Conservation (phyloP, 2,888 invertebrate species). For the Drosophila rubida region DNA sequence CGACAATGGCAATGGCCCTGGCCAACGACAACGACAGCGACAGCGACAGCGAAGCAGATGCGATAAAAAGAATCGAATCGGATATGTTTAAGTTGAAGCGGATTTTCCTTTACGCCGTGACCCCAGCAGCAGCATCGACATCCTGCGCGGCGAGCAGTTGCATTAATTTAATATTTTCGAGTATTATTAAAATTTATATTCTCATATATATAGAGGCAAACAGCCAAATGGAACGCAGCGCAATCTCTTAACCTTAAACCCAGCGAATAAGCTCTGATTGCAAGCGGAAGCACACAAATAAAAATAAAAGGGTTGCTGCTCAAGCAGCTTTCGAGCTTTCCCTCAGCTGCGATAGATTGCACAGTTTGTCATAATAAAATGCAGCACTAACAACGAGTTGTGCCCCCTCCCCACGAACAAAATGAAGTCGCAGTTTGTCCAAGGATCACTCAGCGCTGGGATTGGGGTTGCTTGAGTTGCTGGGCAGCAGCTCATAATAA, state of each 20-base stretch:
- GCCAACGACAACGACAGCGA: background rate
- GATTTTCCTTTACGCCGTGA: constrained; percentile 44
- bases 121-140: background rate
- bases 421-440: background rate
- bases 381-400: background rate
- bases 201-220: background rate
- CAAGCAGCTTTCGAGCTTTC: constrained; percentile 2
- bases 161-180: constrained; percentile 29
- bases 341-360: background rate
- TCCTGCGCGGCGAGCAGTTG: constrained; percentile 18
- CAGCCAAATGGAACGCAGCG: background rate
- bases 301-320: constrained; percentile 1
- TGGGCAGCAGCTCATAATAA: background rate
- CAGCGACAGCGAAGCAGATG: constrained; percentile 31
- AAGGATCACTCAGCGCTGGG: background rate
- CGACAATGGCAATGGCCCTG: too few relatives aligned
- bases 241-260: constrained; percentile 12
- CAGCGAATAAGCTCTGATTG: constrained; percentile 13
- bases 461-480: background rate
- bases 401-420: background rate
- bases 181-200: constrained; percentile 23
- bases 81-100: constrained; percentile 72
- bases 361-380: constrained; percentile 21
- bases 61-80: constrained; percentile 67
- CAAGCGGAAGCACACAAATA: background rate